Percentiles rank a stretch among this genome's conserved stretches.
phyloP scores from a whole-genome alignment of 2,888 invertebrate genomes.

The Horisme vitalbata region DNA sequence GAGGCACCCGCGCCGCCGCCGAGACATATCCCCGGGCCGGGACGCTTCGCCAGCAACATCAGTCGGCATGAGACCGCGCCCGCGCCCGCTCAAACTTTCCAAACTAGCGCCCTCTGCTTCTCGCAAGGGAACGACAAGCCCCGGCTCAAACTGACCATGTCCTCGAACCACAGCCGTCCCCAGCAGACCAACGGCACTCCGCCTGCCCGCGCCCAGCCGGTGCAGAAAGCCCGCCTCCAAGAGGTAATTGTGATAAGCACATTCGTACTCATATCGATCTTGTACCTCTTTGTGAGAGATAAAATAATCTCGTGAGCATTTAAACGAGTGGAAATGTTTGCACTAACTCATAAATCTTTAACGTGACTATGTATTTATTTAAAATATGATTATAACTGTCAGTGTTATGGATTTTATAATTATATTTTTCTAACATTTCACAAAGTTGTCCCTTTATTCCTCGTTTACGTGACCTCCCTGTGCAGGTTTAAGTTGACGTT shows the following conservation, averaged over 20 bases:
- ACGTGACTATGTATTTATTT: conserved; percentile 24
- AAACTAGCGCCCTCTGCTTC: conserved; percentile 76
- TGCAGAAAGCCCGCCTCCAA: conserved; percentile 46
- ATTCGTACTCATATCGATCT: conserved; percentile 67
- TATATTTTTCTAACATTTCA: conserved; percentile 51
- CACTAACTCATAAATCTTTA: conserved; percentile 55
- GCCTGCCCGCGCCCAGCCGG: conserved; percentile 45
- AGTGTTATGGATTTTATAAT: conserved; percentile 45
- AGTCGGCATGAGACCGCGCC: conserved; percentile 58
- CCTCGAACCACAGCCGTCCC: conserved; percentile 60
- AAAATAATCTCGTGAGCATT: conserved; percentile 49
- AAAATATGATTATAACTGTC: conserved; percentile 42
- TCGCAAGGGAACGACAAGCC: conserved; percentile 68
- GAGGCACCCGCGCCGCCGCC: conserved; percentile 74
- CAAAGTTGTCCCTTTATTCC: conserved; percentile 53
- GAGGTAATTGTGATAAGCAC: conserved; percentile 74
- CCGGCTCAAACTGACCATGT: conserved; percentile 67
- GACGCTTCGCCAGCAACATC: conserved; percentile 66
- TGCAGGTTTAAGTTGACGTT: no score
- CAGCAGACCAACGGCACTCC: conserved; percentile 35
- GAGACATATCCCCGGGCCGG: conserved; percentile 44
- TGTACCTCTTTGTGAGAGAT: conserved; percentile 57
- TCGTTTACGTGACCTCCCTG: conserved; percentile 23
- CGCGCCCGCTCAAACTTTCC: conserved; percentile 46
- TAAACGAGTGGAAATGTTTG: conserved; percentile 54